Evolutionary conservation across 92 coral and sea anemone genomes (phyloP).

Genomic region (Plumapathes pennacea): DNA sequence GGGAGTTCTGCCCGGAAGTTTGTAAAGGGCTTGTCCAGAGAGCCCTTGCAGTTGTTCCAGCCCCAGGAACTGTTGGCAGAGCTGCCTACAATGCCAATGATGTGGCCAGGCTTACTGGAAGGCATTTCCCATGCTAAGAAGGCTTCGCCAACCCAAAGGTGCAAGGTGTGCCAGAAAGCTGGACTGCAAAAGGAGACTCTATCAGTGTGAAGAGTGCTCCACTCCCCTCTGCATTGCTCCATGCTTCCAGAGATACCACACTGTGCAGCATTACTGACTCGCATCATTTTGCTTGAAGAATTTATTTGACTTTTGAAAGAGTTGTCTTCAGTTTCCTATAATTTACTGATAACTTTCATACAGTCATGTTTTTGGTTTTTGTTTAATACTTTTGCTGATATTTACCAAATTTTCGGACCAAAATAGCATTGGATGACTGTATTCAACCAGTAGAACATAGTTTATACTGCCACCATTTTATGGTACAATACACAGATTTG

Average conservation of each 20-base stretch:
- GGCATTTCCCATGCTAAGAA: slow-evolving; percentile 29
- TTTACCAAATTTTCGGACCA: no score
- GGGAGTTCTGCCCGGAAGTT: not conserved
- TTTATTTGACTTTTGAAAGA: not conserved
- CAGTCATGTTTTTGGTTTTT: no score
- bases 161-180: slow-evolving; percentile 21
- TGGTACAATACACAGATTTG: no score
- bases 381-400: no score
- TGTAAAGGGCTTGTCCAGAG: not conserved
- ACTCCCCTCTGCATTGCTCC: not conserved
- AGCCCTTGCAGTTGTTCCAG: not conserved
- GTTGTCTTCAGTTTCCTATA: no score
- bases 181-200: slow-evolving; percentile 15
- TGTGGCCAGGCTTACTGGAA: slow-evolving; percentile 24
- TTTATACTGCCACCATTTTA: no score
- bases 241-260: not conserved
- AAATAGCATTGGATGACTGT: no score
- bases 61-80: no score
- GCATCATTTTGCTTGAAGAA: not conserved
- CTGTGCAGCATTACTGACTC: not conserved
- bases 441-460: no score
- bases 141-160: slow-evolving; percentile 8
- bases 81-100: slow-evolving; percentile 22
- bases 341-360: no score
- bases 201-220: slow-evolving; percentile 17